These are phyloP conservation scores for Trichoplusia ni DNA, from an alignment of 1,140 invertebrate genomes.

Conservation along the genomic window DNA sequence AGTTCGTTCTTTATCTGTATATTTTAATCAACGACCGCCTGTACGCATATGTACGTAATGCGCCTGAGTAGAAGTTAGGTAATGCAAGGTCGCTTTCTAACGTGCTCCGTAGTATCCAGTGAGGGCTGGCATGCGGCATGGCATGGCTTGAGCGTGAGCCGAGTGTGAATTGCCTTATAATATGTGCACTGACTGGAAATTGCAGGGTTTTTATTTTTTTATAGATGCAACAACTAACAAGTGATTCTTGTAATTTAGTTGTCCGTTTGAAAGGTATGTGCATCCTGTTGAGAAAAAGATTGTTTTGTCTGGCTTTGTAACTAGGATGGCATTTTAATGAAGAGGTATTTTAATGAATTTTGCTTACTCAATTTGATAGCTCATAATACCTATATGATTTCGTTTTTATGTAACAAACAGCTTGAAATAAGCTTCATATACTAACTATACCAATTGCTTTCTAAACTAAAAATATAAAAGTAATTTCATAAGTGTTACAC, in stretches of 20 bases:
- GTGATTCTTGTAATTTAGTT: conserved; percentile 1
- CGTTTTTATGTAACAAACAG: no score
- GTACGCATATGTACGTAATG: not conserved
- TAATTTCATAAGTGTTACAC: no score
- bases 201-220: not conserved
- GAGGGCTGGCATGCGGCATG: conserved; percentile 7
- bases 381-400: no score
- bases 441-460: no score
- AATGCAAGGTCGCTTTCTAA: conserved; percentile 45
- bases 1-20: not conserved
- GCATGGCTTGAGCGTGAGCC: conserved; percentile 3
- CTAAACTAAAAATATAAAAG: no score
- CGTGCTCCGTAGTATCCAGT: conserved; percentile 25
- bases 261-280: no score
- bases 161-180: conserved; percentile 8
- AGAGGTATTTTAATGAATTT: no score
- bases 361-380: no score
- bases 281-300: no score
- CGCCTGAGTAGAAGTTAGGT: conserved; percentile 24
- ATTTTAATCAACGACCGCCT: not conserved
- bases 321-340: no score
- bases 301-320: no score
- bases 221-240: not conserved
- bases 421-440: no score
- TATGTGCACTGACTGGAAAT: not conserved